A percentile compares a stretch with the other conserved stretches of the same genome.
Conservation (phyloP, 2,113 vertebrate species). For the Lagopus muta region DNA sequence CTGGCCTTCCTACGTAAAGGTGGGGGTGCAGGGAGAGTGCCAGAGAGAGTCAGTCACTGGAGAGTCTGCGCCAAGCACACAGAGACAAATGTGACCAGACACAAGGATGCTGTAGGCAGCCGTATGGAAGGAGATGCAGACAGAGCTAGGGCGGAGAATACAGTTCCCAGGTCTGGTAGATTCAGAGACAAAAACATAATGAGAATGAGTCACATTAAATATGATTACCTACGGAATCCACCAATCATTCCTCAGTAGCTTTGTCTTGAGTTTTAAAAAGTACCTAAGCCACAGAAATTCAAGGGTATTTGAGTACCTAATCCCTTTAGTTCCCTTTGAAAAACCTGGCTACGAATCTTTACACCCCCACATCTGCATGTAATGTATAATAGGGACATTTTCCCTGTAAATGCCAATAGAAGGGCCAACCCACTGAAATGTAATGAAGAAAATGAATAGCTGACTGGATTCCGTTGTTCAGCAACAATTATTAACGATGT, state of each 20-base stretch:
- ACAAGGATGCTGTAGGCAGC: neutral
- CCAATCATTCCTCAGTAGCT: neutral
- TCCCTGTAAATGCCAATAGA: neutral
- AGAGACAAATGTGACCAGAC: neutral
- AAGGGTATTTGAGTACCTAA: neutral
- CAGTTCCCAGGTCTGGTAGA: neutral
- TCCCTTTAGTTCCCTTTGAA: neutral
- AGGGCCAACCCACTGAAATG: neutral
- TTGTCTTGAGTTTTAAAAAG: slow-evolving; percentile 15
- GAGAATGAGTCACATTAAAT: neutral
- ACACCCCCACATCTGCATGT: neutral
- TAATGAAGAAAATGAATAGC: slow-evolving; percentile 1
- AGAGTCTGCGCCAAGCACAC: neutral
- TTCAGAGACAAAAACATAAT: neutral
- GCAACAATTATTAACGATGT: neutral
- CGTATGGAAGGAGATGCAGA: neutral
- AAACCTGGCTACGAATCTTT: slow-evolving; percentile 6
- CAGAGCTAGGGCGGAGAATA: neutral
- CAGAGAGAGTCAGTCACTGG: neutral
- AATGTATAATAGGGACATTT: neutral
- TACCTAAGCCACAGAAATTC: slow-evolving; percentile 28
- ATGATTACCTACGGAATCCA: neutral
- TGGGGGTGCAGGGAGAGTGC: neutral
- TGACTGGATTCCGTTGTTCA: neutral
- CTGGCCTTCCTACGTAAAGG: neutral